These are phyloP conservation scores for human DNA, from an alignment of 2,113 vertebrate genomes.

Conservation along the genomic window DNA sequence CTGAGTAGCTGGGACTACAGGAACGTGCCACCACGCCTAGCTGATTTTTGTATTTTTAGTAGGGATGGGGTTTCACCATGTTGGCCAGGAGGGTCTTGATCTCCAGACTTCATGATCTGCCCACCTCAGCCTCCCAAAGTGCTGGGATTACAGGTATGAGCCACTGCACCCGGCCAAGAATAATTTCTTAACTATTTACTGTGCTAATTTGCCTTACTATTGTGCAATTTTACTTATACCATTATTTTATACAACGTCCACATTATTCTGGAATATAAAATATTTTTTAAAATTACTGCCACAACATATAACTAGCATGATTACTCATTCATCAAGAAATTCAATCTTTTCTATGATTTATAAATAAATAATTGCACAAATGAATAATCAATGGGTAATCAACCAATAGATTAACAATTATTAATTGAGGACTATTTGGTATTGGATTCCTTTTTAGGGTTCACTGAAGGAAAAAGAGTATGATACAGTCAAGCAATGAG, in stretches of 20 bases:
- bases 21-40: no score
- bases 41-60: no score
- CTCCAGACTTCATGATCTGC: no score
- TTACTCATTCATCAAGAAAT: background rate
- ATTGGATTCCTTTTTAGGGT: background rate
- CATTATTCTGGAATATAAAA: background rate
- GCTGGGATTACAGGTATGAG: no score
- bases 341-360: background rate
- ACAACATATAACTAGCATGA: background rate
- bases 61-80: no score
- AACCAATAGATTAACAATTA: background rate
- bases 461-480: background rate
- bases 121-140: no score
- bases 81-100: no score
- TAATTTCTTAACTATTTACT: constrained; percentile 8
- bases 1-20: no score
- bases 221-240: background rate
- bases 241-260: background rate
- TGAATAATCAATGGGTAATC: background rate
- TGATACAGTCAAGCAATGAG: background rate
- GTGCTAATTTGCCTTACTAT: background rate
- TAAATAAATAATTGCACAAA: background rate
- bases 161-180: background rate
- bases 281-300: background rate
- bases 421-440: background rate